A percentile compares a stretch with the other conserved stretches of the same genome.
Evolutionary conservation across 2,113 vertebrate species (phyloP).

Genomic region (Corydoras sp.): DNA sequence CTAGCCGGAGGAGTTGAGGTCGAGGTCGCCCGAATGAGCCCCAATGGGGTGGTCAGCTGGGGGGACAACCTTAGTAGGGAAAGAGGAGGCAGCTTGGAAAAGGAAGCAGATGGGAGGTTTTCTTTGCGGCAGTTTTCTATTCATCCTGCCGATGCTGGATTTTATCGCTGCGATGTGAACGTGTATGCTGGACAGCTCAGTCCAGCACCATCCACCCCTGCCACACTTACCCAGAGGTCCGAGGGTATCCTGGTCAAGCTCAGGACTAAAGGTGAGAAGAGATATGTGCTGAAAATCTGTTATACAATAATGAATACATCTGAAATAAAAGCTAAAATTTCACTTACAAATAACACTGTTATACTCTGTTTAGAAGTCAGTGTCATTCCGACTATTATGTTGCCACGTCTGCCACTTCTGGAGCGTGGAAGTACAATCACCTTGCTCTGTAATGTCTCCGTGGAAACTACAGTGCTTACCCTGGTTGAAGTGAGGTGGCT

Average conservation of each 20-base stretch:
- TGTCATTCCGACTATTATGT: conserved; percentile 60
- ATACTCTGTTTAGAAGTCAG: conserved; percentile 59
- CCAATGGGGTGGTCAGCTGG: conserved; percentile 69
- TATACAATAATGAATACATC: too few species aligned
- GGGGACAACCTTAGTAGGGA: conserved; percentile 65
- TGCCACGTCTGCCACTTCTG: conserved; percentile 63
- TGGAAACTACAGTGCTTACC: conserved; percentile 61
- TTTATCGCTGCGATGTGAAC: conserved; percentile 74
- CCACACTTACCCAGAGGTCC: conserved; percentile 69
- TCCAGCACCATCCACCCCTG: conserved; percentile 57
- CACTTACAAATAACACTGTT: background rate
- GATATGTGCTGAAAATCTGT: too few species aligned
- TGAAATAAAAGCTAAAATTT: too few species aligned
- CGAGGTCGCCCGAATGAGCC: conserved; percentile 67
- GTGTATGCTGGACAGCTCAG: conserved; percentile 65
- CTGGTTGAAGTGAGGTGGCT: conserved; percentile 74
- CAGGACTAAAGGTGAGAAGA: conserved; percentile 70
- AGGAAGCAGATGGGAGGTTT: conserved; percentile 66
- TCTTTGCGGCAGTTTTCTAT: conserved; percentile 73
- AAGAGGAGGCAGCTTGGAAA: conserved; percentile 73
- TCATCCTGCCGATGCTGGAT: conserved; percentile 68
- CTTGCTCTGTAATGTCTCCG: conserved; percentile 74
- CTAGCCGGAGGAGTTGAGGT: conserved; percentile 59
- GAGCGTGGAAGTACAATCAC: conserved; percentile 73
- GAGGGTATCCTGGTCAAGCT: conserved; percentile 72